These are phyloP conservation scores for Pipistrellus pipistrellus DNA, from an alignment of 2,797 vertebrate species.

Conservation along the genomic window DNA sequence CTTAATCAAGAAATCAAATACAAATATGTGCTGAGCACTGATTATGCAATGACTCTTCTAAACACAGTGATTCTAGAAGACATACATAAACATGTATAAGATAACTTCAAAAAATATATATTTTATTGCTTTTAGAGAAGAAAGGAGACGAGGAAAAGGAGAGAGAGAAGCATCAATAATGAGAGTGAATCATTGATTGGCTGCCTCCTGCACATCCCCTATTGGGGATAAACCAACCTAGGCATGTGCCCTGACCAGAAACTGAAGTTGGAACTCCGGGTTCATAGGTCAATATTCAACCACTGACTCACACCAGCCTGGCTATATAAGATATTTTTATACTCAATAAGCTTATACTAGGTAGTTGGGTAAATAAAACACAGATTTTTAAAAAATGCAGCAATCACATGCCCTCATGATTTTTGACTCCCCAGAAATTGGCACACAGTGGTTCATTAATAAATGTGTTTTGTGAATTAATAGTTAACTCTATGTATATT, in stretches of 20 bases:
- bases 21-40: slow-evolving; percentile 67
- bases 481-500: not conserved
- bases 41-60: slow-evolving; percentile 65
- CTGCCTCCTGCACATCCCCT: too few relatives aligned
- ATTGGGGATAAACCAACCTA: too few relatives aligned
- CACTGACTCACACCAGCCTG: too few relatives aligned
- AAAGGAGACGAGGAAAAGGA: too few relatives aligned
- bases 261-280: too few relatives aligned
- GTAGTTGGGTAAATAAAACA: slow-evolving; percentile 74
- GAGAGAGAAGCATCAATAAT: too few relatives aligned
- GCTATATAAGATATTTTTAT: slow-evolving; percentile 54
- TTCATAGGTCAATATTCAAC: too few relatives aligned
- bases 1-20: slow-evolving; percentile 56
- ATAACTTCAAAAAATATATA: too few relatives aligned
- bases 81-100: slow-evolving; percentile 51
- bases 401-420: slow-evolving; percentile 39
- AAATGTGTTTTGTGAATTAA: slow-evolving; percentile 43
- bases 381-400: slow-evolving; percentile 58
- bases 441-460: not conserved
- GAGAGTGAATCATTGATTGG: too few relatives aligned
- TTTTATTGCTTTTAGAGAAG: too few relatives aligned
- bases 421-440: slow-evolving; percentile 42
- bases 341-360: slow-evolving; percentile 61
- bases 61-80: slow-evolving; percentile 64
- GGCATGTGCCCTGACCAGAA: too few relatives aligned